Conservation (phyloP, 2,888 invertebrate species). For the Stenichneumon culpator region DNA sequence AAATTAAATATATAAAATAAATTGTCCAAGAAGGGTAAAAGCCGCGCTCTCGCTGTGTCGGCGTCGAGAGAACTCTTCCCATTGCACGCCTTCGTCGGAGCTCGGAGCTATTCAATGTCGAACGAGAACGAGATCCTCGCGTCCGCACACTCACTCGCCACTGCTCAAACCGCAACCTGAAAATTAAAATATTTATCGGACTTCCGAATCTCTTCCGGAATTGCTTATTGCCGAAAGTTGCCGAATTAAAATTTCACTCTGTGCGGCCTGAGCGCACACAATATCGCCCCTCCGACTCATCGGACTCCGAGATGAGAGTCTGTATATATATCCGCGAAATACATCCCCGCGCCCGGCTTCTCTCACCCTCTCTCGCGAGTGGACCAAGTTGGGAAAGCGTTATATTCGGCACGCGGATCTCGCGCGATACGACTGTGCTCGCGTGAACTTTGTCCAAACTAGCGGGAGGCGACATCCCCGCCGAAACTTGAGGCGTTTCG, state of each 20-base stretch:
- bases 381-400: slow-evolving; percentile 56
- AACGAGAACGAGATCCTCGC: slow-evolving; percentile 51
- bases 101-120: not conserved
- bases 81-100: not conserved
- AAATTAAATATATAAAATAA: slow-evolving; percentile 76
- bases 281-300: slow-evolving; percentile 44
- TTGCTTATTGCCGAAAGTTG: slow-evolving; percentile 82
- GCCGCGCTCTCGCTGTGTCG: slow-evolving; percentile 68
- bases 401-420: slow-evolving; percentile 48
- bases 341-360: not conserved
- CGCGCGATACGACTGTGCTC: slow-evolving; percentile 31
- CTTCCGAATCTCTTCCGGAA: slow-evolving; percentile 81
- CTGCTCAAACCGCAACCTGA: slow-evolving; percentile 69
- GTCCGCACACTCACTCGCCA: slow-evolving; percentile 33
- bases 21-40: slow-evolving; percentile 74
- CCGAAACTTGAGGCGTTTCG: slow-evolving; percentile 44
- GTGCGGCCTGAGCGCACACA: slow-evolving; percentile 39
- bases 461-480: slow-evolving; percentile 14
- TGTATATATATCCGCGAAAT: slow-evolving; percentile 17
- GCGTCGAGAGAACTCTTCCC: not conserved
- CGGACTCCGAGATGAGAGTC: slow-evolving; percentile 9
- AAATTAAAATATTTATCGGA: slow-evolving; percentile 81
- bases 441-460: slow-evolving; percentile 51
- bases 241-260: slow-evolving; percentile 82
- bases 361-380: slow-evolving; percentile 44